phyloP scores from a whole-genome alignment of 2,888 invertebrate genomes.

The Plebejus anna region DNA sequence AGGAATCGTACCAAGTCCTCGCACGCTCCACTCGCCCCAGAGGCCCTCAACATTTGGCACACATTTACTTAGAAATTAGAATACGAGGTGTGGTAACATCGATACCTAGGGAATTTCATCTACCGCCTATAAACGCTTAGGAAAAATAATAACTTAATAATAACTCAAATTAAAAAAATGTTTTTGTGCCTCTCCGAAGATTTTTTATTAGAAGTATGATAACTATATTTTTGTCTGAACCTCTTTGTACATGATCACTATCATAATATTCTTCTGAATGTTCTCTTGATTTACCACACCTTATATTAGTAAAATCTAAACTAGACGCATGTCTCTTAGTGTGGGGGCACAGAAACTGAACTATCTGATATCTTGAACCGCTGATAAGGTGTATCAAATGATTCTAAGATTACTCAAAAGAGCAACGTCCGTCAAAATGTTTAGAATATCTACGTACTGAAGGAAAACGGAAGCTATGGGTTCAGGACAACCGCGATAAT shows the following conservation, averaged over 20 bases:
- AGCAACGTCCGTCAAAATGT: conserved; percentile 41
- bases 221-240: too few species aligned
- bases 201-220: too few species aligned
- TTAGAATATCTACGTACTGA: conserved; percentile 41
- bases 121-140: neutral
- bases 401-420: conserved; percentile 29
- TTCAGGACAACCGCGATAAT: conserved; percentile 32
- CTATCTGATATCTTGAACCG: conserved; percentile 41
- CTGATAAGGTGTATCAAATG: conserved; percentile 39
- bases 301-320: neutral
- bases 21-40: conserved; percentile 65
- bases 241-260: too few species aligned
- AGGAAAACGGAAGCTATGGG: conserved; percentile 49
- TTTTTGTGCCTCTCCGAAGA: neutral
- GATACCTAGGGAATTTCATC: neutral
- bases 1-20: conserved; percentile 75
- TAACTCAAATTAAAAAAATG: too few species aligned
- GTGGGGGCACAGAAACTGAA: conserved; percentile 34
- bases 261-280: neutral
- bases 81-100: neutral
- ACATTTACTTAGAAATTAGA: conserved; percentile 22
- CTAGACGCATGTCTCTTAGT: conserved; percentile 34
- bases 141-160: too few species aligned
- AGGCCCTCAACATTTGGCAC: conserved; percentile 65
- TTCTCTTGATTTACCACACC: neutral